Evolutionary conservation across 2,888 invertebrate species (phyloP), one percentile per base, ranked within the genome.

Genomic region (Drosophila suboccidentalis): DNA sequence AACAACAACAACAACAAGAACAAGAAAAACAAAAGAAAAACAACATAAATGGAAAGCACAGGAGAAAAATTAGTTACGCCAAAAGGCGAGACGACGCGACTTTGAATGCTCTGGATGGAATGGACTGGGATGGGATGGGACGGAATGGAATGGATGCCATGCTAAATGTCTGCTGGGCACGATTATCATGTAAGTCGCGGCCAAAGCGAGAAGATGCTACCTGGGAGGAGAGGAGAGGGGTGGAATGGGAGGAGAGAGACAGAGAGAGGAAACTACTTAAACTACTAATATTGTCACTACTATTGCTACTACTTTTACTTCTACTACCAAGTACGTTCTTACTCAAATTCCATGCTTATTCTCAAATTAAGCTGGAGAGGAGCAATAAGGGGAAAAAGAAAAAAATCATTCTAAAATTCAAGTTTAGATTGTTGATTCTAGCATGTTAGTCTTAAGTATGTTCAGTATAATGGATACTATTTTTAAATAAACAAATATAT

Each of bases 61-160:
- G 62, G 84, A 88, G 87, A 66, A 89, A 89, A 86, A 86, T 86
- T 86, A 86, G 87, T 89, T 89, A 68, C 87, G 84, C 87, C 87
- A 87, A 84, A 80, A 87, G 89, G 89, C 58, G 36, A 46, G 46
- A 26, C 53, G 53, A 53, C 22, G 65, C 58, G 32, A 55, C 19
- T 54, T 26, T 32, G 50, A 17, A 36, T 36, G 38, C 61, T 61
- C 66, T 50, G 59, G 75, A 74, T 57, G 57, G 29, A 29, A 29
- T 8, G 29, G 49, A 78, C 5, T 26, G 26, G 5, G 26, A 26
- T 26, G 26, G 5, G 1, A 26, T 26, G 22, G 5, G 1, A 26
- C 6, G 22, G 22, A 4, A 22, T 22, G 26, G 26, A 22, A 22
- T 22, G 26, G 49, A 78, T 83, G 80, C 75, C 70, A 88, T 71